These are phyloP conservation scores for Karalla daura DNA, from an alignment of 2,797 vertebrate species.

Conservation along the genomic window DNA sequence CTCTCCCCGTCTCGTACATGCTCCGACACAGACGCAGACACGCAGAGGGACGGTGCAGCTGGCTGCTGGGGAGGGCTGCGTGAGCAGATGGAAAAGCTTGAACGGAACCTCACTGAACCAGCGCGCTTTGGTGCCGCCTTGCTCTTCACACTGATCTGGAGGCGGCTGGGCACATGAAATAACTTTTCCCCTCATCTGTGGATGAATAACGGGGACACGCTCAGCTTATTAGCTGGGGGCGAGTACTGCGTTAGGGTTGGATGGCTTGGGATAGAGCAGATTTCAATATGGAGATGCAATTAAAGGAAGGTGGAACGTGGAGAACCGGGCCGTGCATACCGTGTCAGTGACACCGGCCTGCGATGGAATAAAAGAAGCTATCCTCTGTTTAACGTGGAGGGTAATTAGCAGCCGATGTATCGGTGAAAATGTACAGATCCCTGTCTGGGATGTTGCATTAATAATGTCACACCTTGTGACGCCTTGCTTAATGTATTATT, in stretches of 20 bases:
- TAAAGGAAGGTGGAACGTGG: conserved; percentile 23
- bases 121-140: conserved; percentile 64
- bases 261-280: background rate
- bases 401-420: conserved; percentile 53
- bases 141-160: conserved; percentile 45
- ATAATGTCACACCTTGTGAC: conserved; percentile 58
- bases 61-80: conserved; percentile 67
- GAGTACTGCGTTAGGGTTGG: conserved; percentile 5
- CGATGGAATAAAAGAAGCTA: conserved; percentile 40
- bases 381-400: conserved; percentile 39
- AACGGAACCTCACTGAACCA: conserved; percentile 67
- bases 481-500: conserved; percentile 56
- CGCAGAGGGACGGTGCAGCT: conserved; percentile 64
- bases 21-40: background rate
- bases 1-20: background rate
- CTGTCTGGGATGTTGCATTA: conserved; percentile 55
- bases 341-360: conserved; percentile 20
- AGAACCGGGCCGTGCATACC: background rate
- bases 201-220: conserved; percentile 11
- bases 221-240: conserved; percentile 7
- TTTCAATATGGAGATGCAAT: conserved; percentile 14
- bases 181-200: conserved; percentile 12
- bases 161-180: conserved; percentile 35
- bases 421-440: conserved; percentile 57
- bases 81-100: conserved; percentile 76